Conservation (phyloP, 2,113 vertebrate genomes). For the Onychostoma macrolepis region DNA sequence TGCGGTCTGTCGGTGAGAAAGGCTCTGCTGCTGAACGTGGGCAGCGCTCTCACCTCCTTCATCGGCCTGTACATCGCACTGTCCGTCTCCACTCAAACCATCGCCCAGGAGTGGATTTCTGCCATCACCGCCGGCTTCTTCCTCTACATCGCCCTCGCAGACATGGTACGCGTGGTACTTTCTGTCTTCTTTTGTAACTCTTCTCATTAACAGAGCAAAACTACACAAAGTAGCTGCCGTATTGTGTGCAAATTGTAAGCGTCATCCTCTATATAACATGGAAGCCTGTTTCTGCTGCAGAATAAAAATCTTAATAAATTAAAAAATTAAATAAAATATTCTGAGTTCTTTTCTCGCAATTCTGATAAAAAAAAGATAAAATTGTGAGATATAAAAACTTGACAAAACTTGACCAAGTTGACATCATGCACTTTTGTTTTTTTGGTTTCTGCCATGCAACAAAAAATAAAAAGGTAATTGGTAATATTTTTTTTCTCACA, state of each 20-base stretch:
- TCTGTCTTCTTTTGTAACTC: background rate
- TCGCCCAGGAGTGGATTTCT: conserved; percentile 82
- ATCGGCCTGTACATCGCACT: conserved; percentile 84
- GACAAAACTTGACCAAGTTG: too few relatives aligned
- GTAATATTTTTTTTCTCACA: too few relatives aligned
- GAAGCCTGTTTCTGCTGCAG: too few relatives aligned
- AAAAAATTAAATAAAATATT: too few relatives aligned
- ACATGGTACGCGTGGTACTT: conserved; percentile 78
- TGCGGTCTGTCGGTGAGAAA: conserved; percentile 77
- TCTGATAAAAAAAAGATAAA: too few relatives aligned
- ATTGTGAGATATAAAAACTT: too few relatives aligned
- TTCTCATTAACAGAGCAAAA: background rate
- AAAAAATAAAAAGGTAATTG: too few relatives aligned
- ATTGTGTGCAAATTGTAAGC: background rate
- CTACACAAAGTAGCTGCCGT: background rate
- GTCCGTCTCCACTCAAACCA: conserved; percentile 72
- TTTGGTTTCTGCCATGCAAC: too few relatives aligned
- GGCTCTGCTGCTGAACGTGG: conserved; percentile 81
- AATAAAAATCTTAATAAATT: too few relatives aligned
- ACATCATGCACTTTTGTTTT: too few relatives aligned
- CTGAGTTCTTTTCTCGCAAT: too few relatives aligned
- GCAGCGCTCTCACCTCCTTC: conserved; percentile 83
- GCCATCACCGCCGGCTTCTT: conserved; percentile 86
- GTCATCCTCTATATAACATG: background rate
- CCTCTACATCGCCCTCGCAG: conserved; percentile 86